Evolutionary conservation across 2,113 vertebrate genomes (phyloP), one percentile per base, ranked within the genome.

Genomic region (Mystacornis crossleyi): DNA sequence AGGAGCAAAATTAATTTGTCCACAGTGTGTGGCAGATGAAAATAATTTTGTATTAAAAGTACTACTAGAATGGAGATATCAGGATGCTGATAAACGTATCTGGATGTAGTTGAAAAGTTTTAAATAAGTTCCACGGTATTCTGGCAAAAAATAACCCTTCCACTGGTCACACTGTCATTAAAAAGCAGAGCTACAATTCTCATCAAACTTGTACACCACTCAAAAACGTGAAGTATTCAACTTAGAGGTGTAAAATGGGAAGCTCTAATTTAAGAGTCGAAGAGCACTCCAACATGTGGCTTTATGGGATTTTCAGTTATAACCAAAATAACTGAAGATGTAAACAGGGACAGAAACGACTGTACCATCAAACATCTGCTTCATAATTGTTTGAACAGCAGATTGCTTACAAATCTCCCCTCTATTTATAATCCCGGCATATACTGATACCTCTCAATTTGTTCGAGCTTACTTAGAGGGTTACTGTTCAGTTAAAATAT

Each of bases 311-410:
- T 98, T 98, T 97, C 96, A 96, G 89, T 97, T 97, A 90, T 94
- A 98, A 97, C 96, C 93, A 97, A 98, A 98, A 96, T 96, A 98
- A 97, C 87, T 90, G 88, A 97, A 96, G 92, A 96, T 97, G 88
- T 97, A 97, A 98, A 97, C 95, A 98, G 95, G 97, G 94, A 95
- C 95, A 97, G 96, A 97, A 97, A 97, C 20, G 33, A 96, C 95
- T 97, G 94, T 96, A 96, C 93, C 95, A 97, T 96, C 95, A 97
- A 98, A 98, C 97, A 98, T 95, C 97, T 98, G 97, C 93, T 98
- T 97, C 95, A 89, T 93, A 96, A 98, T 98, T 97, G 98, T 97
- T 97, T 98, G 96, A 98, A 96, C 92, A 97, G 96, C 95, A 97
- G 96, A 97, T 95, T 97, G 92, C 90, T 97, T 94, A 95, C 95